Evolutionary conservation across 2,888 invertebrate genomes (phyloP).

Genomic region (Euplagia quadripunctaria): DNA sequence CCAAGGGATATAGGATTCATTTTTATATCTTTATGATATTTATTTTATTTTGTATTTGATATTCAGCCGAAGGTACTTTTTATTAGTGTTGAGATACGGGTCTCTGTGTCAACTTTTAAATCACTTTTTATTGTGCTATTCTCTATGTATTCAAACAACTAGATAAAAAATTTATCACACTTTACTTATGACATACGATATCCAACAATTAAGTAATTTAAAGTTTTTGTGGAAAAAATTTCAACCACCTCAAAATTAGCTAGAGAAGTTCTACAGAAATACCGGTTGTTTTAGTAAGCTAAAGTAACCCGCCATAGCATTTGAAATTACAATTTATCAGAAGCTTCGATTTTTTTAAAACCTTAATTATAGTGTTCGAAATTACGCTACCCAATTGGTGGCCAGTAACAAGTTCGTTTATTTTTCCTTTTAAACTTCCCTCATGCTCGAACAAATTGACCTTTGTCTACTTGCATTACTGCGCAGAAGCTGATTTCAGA

Average conservation of each 20-base stretch:
- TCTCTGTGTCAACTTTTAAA: no score
- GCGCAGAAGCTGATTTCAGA: slow-evolving; percentile 19
- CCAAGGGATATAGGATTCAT: no score
- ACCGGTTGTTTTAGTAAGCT: background rate
- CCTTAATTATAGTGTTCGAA: background rate
- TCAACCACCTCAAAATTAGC: background rate
- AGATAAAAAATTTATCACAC: background rate
- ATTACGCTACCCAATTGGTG: background rate
- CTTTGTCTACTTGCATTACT: slow-evolving; percentile 13
- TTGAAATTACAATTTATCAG: background rate
- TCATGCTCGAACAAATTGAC: slow-evolving; percentile 4
- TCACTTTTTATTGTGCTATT: no score
- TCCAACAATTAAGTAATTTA: background rate
- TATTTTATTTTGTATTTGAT: no score
- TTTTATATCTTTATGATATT: no score
- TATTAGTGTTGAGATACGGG: no score
- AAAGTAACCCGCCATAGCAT: background rate
- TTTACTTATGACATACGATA: background rate
- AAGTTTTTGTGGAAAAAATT: background rate
- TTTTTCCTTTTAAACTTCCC: background rate
- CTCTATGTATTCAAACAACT: no score
- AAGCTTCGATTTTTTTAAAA: background rate
- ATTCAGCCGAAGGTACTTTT: no score
- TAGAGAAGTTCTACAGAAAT: background rate
- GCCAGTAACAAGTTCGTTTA: background rate